These are phyloP conservation scores for Micrastur ruficollis DNA, from an alignment of 2,797 vertebrate species.

Conservation along the genomic window DNA sequence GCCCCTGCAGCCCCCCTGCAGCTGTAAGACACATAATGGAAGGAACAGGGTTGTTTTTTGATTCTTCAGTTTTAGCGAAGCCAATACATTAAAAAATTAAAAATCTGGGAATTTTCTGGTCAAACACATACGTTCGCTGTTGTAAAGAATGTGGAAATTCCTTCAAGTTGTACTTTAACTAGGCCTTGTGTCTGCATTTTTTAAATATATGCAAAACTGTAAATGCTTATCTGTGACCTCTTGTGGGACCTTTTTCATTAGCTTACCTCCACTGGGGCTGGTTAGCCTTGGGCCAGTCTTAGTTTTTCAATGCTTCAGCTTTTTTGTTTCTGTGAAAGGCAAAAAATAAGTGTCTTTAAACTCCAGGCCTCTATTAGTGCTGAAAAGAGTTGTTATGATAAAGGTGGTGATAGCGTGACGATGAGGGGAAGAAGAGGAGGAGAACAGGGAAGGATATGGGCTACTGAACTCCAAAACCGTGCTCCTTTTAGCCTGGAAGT, in stretches of 20 bases:
- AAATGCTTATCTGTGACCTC: neutral
- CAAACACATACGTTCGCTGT: neutral
- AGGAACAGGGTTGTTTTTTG: neutral
- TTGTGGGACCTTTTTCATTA: neutral
- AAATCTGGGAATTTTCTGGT: neutral
- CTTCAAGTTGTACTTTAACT: neutral
- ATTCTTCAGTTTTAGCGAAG: neutral
- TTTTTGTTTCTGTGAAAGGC: neutral
- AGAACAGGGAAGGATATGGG: neutral
- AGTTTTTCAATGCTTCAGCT: neutral
- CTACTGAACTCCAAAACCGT: neutral
- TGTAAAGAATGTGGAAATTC: neutral
- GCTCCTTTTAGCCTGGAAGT: neutral
- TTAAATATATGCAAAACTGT: neutral
- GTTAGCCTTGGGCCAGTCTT: neutral
- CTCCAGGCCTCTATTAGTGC: neutral
- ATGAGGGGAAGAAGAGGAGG: neutral
- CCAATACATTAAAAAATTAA: neutral
- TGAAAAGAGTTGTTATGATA: neutral
- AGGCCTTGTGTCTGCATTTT: neutral
- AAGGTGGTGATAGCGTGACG: neutral
- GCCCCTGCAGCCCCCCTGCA: neutral
- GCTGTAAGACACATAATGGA: neutral
- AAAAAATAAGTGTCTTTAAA: neutral
- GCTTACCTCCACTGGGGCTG: neutral